Conservation (phyloP, 1,140 invertebrate species). For the Lanistes nyassanus region DNA sequence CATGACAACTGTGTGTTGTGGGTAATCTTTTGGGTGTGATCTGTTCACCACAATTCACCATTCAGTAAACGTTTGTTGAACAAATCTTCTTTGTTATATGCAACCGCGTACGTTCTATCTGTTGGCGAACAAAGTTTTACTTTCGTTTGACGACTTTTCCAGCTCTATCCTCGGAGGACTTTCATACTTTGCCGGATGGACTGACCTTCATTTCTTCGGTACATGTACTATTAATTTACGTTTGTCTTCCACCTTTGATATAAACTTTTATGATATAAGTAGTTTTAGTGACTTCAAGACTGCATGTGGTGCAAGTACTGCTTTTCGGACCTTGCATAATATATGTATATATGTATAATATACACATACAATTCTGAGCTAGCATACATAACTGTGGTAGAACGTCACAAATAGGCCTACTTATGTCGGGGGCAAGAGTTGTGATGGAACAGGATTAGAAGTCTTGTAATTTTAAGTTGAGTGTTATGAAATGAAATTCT, state of each 20-base stretch:
- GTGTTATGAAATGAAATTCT: neutral
- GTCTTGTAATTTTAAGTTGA: neutral
- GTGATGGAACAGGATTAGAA: neutral
- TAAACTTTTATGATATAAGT: neutral
- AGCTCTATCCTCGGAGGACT: neutral
- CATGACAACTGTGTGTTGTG: no score
- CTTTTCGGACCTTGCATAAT: no score
- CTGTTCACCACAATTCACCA: no score
- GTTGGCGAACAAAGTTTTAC: no score
- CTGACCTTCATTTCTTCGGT: neutral
- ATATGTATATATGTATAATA: no score
- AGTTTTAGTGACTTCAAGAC: neutral
- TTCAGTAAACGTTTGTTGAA: no score
- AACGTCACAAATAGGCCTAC: neutral
- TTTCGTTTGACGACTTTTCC: no score
- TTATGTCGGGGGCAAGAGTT: neutral
- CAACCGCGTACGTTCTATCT: no score
- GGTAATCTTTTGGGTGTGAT: no score
- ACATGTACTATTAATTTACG: conserved; percentile 1
- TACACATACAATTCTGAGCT: neutral
- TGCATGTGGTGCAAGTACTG: neutral
- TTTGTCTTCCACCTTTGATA: neutral
- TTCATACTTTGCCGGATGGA: neutral
- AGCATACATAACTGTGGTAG: neutral
- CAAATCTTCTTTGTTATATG: no score